Evolutionary conservation across 2,888 invertebrate genomes (phyloP).

Genomic region (Caenorhabditis imperialis): DNA sequence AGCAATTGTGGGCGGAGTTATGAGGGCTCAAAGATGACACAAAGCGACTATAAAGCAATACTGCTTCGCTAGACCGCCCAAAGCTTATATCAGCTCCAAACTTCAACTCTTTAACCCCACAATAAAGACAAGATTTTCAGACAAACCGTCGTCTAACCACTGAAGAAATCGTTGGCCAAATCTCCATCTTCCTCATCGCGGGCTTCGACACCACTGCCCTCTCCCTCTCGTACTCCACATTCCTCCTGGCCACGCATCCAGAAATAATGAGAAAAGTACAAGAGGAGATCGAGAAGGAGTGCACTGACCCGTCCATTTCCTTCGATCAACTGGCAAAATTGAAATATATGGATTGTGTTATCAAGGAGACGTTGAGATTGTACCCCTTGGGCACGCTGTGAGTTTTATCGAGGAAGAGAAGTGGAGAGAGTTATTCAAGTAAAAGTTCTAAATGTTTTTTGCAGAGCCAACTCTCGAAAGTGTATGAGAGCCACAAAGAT

Average conservation of each 20-base stretch:
- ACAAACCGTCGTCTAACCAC: slow-evolving; percentile 34
- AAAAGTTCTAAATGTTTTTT: background rate
- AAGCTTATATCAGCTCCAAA: too few species aligned
- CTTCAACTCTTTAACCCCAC: too few species aligned
- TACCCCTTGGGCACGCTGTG: slow-evolving; percentile 59
- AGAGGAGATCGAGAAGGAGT: slow-evolving; percentile 53
- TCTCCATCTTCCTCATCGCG: slow-evolving; percentile 80
- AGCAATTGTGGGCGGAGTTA: too few species aligned
- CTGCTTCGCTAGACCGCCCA: too few species aligned
- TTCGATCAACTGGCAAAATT: slow-evolving; percentile 53
- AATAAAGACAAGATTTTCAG: too few species aligned
- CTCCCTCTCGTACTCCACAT: slow-evolving; percentile 79
- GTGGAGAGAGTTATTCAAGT: too few species aligned
- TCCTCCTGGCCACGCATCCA: slow-evolving; percentile 79
- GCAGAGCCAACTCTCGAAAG: slow-evolving; percentile 11
- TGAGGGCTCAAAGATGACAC: too few species aligned
- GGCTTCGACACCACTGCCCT: slow-evolving; percentile 81
- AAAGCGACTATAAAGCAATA: too few species aligned
- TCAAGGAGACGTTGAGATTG: slow-evolving; percentile 61
- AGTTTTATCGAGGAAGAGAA: too few species aligned
- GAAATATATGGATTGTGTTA: slow-evolving; percentile 61
- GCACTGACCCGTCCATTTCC: slow-evolving; percentile 37
- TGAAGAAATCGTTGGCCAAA: slow-evolving; percentile 78
- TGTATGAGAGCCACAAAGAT: slow-evolving; percentile 53
- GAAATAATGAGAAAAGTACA: slow-evolving; percentile 50